A percentile compares a stretch with the other conserved stretches of the same genome.
Evolutionary conservation across 2,888 invertebrate genomes (phyloP).

Genomic region (Lasioglossum villosulum): DNA sequence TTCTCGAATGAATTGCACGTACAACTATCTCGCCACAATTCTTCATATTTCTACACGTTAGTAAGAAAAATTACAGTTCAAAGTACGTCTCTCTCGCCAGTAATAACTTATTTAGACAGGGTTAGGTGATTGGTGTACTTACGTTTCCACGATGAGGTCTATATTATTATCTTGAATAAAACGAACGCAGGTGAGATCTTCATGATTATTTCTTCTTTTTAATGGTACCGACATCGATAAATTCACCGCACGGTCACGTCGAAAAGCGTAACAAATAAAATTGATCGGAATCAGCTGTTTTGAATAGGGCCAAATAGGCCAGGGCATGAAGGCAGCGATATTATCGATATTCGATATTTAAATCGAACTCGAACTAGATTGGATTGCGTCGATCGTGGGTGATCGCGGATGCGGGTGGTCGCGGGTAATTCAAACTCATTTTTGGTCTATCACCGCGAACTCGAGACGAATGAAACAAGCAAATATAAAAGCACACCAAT

Average conservation of each 20-base stretch:
- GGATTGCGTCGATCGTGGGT: neutral
- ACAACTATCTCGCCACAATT: neutral
- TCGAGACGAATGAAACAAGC: too few species aligned
- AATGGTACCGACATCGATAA: neutral
- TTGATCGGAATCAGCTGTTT: neutral
- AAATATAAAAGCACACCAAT: neutral
- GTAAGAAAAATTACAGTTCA: neutral
- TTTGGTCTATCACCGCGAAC: neutral
- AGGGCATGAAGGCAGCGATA: neutral
- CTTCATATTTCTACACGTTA: slow-evolving; percentile 7
- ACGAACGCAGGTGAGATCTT: neutral
- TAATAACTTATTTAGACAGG: neutral
- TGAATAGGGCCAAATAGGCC: slow-evolving; percentile 8
- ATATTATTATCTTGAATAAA: neutral
- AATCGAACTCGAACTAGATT: slow-evolving; percentile 30
- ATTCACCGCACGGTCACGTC: neutral
- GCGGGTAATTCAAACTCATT: neutral
- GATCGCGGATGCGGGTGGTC: too few species aligned
- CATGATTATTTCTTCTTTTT: slow-evolving; percentile 2
- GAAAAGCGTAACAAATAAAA: neutral
- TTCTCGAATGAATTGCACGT: neutral
- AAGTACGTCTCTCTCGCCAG: neutral
- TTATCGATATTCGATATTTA: too few species aligned
- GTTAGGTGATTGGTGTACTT: neutral
- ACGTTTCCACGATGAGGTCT: neutral